Conservation (phyloP, 2,113 vertebrate genomes). For the Eonycteris spelaea region DNA sequence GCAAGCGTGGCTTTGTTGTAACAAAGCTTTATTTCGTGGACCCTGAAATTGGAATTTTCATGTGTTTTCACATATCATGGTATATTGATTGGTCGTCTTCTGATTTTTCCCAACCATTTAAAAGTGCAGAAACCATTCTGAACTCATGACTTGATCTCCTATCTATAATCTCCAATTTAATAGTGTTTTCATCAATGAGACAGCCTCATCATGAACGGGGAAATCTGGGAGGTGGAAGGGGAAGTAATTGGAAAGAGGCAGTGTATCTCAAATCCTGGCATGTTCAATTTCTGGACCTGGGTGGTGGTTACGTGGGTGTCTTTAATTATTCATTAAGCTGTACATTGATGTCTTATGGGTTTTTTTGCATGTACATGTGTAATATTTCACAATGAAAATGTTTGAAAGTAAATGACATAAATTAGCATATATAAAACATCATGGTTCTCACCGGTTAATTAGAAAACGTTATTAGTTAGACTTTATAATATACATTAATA, state of each 20-base stretch:
- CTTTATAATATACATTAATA: background rate
- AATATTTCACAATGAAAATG: background rate
- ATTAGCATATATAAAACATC: background rate
- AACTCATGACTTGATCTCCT: background rate
- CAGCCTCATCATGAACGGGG: background rate
- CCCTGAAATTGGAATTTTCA: background rate
- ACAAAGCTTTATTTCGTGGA: background rate
- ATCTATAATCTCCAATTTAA: background rate
- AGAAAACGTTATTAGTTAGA: background rate
- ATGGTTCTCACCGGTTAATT: background rate
- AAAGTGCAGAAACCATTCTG: background rate
- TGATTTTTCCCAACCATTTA: background rate
- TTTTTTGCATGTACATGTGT: background rate
- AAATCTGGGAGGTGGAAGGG: background rate
- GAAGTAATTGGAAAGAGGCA: background rate
- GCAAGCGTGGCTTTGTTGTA: background rate
- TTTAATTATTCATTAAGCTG: background rate
- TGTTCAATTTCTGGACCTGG: background rate
- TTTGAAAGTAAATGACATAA: background rate
- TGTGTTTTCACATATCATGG: accelerated
- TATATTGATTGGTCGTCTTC: background rate
- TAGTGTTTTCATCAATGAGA: background rate
- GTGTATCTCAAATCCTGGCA: background rate
- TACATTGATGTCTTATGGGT: background rate
- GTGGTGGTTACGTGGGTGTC: background rate